A percentile compares a stretch with the other conserved stretches of the same genome.
These are phyloP conservation scores for Macquaria ambigua DNA, from an alignment of 2,113 vertebrate species.

Conservation along the genomic window DNA sequence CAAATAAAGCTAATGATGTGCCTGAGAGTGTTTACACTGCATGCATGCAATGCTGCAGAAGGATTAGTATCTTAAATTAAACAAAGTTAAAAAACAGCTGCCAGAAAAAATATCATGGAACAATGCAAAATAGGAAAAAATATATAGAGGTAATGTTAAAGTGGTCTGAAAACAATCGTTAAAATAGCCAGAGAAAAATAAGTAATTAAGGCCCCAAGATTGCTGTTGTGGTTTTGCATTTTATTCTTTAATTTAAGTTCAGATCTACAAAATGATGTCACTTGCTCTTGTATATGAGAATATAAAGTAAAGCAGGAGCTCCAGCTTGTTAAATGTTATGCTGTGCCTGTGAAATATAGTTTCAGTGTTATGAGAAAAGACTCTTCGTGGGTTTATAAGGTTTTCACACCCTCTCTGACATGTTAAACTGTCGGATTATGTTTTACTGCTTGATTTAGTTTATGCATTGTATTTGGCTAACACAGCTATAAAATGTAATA, in stretches of 20 bases:
- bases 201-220: neutral
- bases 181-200: neutral
- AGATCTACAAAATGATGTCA: neutral
- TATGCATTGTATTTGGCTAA: neutral
- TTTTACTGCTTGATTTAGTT: neutral
- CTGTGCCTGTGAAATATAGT: conserved; percentile 18
- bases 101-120: neutral
- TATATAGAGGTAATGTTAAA: neutral
- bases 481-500: neutral
- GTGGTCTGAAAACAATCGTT: neutral
- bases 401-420: neutral
- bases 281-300: conserved; percentile 2
- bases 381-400: conserved; percentile 6
- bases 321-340: conserved; percentile 26
- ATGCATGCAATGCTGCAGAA: conserved; percentile 2
- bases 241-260: neutral
- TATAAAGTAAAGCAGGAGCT: neutral
- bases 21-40: conserved; percentile 29
- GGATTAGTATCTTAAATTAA: conserved; percentile 34
- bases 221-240: conserved; percentile 32
- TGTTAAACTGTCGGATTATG: neutral
- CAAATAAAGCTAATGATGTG: conserved; percentile 48
- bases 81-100: conserved; percentile 3
- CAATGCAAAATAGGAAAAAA: conserved; percentile 2
- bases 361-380: conserved; percentile 2